Evolutionary conservation across 2,113 vertebrate species (phyloP), one percentile per base, ranked within the genome.

Genomic region (Tychaedon coryphoeus): DNA sequence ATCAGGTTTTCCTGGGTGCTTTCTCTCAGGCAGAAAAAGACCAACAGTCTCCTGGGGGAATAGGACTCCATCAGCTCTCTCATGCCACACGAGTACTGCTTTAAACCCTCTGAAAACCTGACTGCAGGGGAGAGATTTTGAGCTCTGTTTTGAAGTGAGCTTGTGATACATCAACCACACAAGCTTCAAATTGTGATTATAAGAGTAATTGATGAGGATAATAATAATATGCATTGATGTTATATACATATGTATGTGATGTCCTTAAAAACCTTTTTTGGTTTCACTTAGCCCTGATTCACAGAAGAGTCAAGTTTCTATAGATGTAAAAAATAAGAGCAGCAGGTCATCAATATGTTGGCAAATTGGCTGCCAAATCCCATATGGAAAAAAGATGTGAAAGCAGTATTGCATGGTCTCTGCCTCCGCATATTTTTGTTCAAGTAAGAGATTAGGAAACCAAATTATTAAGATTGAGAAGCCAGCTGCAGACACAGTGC

Each of bases 391-490:
- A 61, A 72, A 87, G 48, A 77, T 45, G 70, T 61, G 54, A 81
- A 87, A 82, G 54, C 16, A 50, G 31, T 34, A 34, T 87, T 75
- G 89, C 51, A n/a, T 34, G 54, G 78, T 42, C 34, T 79, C 65
- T 76, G 33, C 29, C 25, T 73, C 38, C 29, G 50, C 66, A 48
- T 48, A 38, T 81, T 62, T 91, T 91, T 76, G 50, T 76, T 95
- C 48, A 53, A 77, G 57, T 86, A 73, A 75, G 70, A 85, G 89
- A 88, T 66, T 73, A 73, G 74, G 50, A 91, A 92, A 82, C 50
- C 78, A 6, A 66, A 61, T 76, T 66, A 69, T 61, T 58, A 80
- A 53, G 50, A 69, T 11, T 75, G 77, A 89, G 74, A 19, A 69
- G 54, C 45, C 58, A 53, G 45, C 62, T 95, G 73, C 57, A 88